Conservation (phyloP, 2,797 vertebrate genomes). For the Onychomys torridus region DNA sequence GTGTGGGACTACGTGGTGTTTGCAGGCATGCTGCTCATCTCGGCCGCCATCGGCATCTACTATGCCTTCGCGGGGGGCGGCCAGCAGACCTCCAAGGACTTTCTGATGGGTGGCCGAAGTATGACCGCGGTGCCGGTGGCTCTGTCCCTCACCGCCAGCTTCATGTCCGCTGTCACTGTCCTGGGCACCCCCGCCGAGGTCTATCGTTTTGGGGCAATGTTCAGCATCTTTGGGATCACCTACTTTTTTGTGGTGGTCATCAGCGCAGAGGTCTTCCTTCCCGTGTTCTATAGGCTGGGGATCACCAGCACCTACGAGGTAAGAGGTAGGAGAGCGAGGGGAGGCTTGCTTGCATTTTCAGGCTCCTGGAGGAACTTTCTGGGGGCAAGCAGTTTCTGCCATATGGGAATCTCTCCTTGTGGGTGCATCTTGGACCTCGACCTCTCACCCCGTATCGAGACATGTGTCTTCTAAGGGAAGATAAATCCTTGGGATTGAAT, state of each 20-base stretch:
- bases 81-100: constrained; percentile 90
- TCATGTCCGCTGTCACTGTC: constrained; percentile 97
- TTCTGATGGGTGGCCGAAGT: constrained; percentile 92
- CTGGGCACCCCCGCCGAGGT: constrained; percentile 95
- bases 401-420: not conserved
- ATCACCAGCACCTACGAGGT: constrained; percentile 98
- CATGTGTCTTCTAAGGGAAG: not conserved
- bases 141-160: constrained; percentile 95
- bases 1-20: constrained; percentile 95
- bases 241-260: constrained; percentile 90
- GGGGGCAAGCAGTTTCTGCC: not conserved
- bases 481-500: not conserved
- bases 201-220: constrained; percentile 92
- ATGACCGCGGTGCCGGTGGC: constrained; percentile 94
- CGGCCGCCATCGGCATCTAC: constrained; percentile 93
- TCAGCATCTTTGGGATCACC: constrained; percentile 89
- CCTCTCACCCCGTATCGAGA: not conserved
- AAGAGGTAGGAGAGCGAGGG: not conserved
- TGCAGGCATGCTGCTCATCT: constrained; percentile 92
- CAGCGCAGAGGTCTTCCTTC: constrained; percentile 95
- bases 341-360: not conserved
- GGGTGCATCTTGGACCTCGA: not conserved
- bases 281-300: constrained; percentile 95
- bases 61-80: constrained; percentile 90
- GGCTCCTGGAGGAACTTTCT: not conserved